Evolutionary conservation across 2,797 vertebrate species (phyloP), one percentile per base, ranked within the genome.

Genomic region (Cottoperca gobio): DNA sequence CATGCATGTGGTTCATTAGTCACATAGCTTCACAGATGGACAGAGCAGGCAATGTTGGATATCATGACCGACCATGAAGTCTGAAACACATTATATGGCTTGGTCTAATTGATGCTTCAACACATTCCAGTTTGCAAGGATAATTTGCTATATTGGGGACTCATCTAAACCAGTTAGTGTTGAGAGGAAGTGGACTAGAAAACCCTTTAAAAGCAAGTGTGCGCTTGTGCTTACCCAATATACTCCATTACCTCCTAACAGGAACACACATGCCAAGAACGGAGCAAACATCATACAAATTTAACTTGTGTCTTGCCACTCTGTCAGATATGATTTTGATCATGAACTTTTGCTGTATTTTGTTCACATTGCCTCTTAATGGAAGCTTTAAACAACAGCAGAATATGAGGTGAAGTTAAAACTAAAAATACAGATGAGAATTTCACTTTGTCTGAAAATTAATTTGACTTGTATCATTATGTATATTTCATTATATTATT

Each of bases 161-260:
- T 55, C 50, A 63, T 64, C 43, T 42, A 24, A 54, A 23, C 45
- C 45, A 54, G 55, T 76, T 54, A 64, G 55, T 19, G 21, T 54
- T 48, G 48, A 61, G 35, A 67, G 26, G 48, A 77, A 75, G 46
- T 52, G 59, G 42, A 67, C 62, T 43, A 59, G 49, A 76, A 78
- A 79, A 55, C 19, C 26, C 14, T 52, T 48, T 23, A 65, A 73
- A 40, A 39, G 40, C 3, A 6, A 74, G 31, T 1, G 73, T 68
- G 54, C 55, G n/a, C 49, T 48, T 62, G 50, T 58, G 16, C 69
- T 73, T 69, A 26, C 4, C 70, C 78, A 52, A 73, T 53, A 58
- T 62, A 59, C 60, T 78, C 70, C 64, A 78, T 78, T 62, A 72
- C 46, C 70, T 65, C 73, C 42, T 16, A 31, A 81, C 35, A 67